Conservation (phyloP, 2,888 invertebrate species). For the Cynaeus angustus region DNA sequence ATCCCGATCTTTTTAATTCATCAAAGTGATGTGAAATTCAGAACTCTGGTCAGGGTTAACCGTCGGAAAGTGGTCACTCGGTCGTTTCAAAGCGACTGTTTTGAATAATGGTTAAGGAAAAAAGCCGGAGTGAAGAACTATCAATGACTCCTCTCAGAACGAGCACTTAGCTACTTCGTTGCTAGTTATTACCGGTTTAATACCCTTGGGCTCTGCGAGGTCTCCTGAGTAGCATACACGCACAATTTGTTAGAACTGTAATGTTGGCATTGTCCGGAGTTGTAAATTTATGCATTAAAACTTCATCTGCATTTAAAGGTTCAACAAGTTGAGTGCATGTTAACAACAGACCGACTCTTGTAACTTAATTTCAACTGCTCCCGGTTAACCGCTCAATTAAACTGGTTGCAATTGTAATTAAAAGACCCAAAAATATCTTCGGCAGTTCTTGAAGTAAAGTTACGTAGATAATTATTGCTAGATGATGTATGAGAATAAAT, state of each 20-base stretch:
- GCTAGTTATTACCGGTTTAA: conserved; percentile 49
- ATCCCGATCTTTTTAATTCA: conserved; percentile 47
- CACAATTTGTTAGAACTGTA: conserved; percentile 38
- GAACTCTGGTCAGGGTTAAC: conserved; percentile 42
- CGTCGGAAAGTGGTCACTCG: conserved; percentile 44
- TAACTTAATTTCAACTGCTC: conserved; percentile 26
- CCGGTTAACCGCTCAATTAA: conserved; percentile 34
- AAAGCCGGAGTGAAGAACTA: conserved; percentile 39
- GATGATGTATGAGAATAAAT: no score
- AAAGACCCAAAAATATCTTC: background rate
- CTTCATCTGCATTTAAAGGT: conserved; percentile 43
- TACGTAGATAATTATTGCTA: no score
- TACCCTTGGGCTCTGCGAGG: conserved; percentile 28
- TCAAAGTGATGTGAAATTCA: conserved; percentile 44
- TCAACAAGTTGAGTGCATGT: conserved; percentile 30
- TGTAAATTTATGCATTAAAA: conserved; percentile 49
- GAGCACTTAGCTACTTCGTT: conserved; percentile 45
- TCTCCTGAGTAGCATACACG: conserved; percentile 23
- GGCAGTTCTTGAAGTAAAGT: no score
- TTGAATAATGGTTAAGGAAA: conserved; percentile 15
- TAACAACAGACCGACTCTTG: conserved; percentile 33
- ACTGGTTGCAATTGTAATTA: conserved; percentile 8
- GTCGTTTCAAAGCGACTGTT: conserved; percentile 45
- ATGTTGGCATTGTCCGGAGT: conserved; percentile 42
- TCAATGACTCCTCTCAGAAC: conserved; percentile 42